phyloP scores from a whole-genome alignment of 2,113 vertebrate species.

The Dendrocopos noguchii region DNA sequence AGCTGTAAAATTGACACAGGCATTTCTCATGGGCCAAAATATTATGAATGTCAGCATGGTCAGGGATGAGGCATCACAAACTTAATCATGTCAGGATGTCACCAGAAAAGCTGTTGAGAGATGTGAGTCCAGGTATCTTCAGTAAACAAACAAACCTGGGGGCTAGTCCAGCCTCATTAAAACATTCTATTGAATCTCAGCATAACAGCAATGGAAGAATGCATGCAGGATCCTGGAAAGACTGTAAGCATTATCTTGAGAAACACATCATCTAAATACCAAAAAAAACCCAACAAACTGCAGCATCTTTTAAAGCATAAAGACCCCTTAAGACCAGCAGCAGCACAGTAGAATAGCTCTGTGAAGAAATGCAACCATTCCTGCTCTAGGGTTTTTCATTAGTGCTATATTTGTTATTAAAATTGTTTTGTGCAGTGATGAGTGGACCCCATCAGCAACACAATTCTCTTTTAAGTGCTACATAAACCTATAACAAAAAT shows the following conservation, averaged over 20 bases:
- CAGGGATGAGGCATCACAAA: neutral
- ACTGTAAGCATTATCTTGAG: neutral
- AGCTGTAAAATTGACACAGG: neutral
- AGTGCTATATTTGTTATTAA: neutral
- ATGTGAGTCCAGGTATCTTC: neutral
- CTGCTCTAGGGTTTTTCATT: neutral
- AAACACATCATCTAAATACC: neutral
- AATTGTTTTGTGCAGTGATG: neutral
- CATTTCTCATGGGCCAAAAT: neutral
- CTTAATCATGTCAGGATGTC: neutral
- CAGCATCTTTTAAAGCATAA: neutral
- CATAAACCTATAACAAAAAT: slow-evolving; percentile 42
- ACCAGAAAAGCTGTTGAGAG: neutral
- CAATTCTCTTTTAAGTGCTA: slow-evolving; percentile 28
- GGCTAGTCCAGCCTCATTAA: neutral
- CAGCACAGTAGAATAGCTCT: neutral
- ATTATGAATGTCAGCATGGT: neutral
- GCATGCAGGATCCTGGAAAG: neutral
- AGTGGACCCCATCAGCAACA: neutral
- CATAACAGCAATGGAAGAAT: neutral
- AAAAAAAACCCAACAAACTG: neutral
- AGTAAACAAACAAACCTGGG: neutral
- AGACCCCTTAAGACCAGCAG: neutral
- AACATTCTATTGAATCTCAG: neutral
- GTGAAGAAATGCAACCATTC: neutral